Evolutionary conservation across 1,140 invertebrate species (phyloP).

Genomic region (Chlorops oryzae): DNA sequence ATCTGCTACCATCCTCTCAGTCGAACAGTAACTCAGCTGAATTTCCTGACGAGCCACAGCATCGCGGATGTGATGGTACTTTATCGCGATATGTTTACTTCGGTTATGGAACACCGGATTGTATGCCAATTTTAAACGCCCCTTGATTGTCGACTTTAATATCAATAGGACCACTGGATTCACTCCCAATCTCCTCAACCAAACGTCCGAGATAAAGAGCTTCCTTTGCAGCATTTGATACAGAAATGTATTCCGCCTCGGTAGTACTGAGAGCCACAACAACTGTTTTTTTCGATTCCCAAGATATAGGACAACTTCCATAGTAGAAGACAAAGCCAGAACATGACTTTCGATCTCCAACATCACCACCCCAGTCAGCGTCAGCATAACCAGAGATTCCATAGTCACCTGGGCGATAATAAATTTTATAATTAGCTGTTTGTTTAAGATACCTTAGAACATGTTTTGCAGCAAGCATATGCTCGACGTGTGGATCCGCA

Average conservation of each 20-base stretch:
- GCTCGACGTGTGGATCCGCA: constrained; percentile 1
- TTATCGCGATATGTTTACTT: constrained; percentile 34
- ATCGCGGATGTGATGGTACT: constrained; percentile 30
- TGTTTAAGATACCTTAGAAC: constrained; percentile 12
- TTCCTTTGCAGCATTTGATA: constrained; percentile 6
- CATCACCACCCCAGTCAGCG: constrained; percentile 34
- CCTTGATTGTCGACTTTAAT: constrained; percentile 22
- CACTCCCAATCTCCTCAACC: not conserved
- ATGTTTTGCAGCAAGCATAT: constrained; percentile 9
- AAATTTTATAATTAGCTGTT: not conserved
- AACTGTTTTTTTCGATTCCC: constrained; percentile 48
- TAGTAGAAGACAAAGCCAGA: constrained; percentile 30
- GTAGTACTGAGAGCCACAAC: too few relatives aligned
- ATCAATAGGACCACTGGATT: not conserved
- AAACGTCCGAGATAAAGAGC: not conserved
- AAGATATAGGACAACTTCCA: constrained; percentile 32
- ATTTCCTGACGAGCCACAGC: constrained; percentile 10
- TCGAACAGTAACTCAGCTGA: constrained; percentile 15
- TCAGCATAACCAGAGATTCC: constrained; percentile 3
- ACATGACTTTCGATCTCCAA: constrained; percentile 31
- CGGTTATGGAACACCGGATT: constrained; percentile 25
- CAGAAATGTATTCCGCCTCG: not conserved
- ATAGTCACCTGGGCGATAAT: not conserved
- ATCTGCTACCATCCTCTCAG: constrained; percentile 18
- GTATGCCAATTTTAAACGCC: constrained; percentile 20